Evolutionary conservation across 2,888 invertebrate species (phyloP).

Genomic region (Aquatica leii): DNA sequence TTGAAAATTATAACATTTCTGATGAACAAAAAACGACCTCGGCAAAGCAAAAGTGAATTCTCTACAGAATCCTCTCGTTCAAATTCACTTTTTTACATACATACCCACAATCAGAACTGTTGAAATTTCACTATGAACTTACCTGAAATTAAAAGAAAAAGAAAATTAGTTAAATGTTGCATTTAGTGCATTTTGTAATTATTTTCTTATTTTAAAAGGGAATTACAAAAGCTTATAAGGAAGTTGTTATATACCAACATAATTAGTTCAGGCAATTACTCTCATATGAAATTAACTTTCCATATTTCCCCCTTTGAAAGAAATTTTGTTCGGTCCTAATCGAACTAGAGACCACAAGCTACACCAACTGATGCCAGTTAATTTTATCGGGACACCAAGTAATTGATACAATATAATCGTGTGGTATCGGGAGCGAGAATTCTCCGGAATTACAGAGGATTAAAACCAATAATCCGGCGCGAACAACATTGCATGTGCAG

Average conservation of each 20-base stretch:
- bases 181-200: too few relatives aligned
- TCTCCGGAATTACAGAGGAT: conserved; percentile 45
- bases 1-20: conserved; percentile 14
- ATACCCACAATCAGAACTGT: too few relatives aligned
- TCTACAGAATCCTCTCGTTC: too few relatives aligned
- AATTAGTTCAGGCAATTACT: neutral
- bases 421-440: conserved; percentile 45
- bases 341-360: conserved; percentile 16
- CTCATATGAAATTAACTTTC: conserved; percentile 1
- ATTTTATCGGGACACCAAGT: conserved; percentile 44
- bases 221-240: too few relatives aligned
- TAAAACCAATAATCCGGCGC: conserved; percentile 47
- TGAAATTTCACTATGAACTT: neutral
- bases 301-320: conserved; percentile 9
- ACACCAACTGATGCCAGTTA: conserved; percentile 37
- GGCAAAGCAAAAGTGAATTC: neutral
- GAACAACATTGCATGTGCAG: conserved; percentile 45
- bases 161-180: neutral
- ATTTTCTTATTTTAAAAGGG: too few relatives aligned
- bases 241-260: too few relatives aligned
- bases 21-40: too few relatives aligned
- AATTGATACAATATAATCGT: conserved; percentile 48
- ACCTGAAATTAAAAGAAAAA: conserved; percentile 7
- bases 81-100: too few relatives aligned
- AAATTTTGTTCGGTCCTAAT: conserved; percentile 9